These are phyloP conservation scores for Takifugu bimaculatus DNA, from an alignment of 2,113 vertebrate species.

Conservation along the genomic window DNA sequence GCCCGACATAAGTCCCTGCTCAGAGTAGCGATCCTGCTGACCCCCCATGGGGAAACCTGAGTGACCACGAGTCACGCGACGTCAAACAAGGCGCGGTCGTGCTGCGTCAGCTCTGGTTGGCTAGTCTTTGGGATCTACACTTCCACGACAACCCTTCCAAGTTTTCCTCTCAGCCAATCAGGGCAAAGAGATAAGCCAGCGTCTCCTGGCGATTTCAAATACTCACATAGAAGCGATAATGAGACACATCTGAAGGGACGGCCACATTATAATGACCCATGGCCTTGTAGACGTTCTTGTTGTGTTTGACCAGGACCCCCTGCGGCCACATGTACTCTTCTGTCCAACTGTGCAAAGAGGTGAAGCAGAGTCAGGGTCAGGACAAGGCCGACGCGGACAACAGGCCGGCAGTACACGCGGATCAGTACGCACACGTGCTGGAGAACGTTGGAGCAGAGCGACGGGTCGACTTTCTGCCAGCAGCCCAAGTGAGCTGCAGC, in stretches of 20 bases:
- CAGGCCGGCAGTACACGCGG: no score
- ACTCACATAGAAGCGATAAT: constrained; percentile 98
- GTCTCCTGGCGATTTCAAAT: constrained; percentile 1
- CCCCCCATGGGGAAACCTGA: no score
- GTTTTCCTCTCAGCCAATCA: no score
- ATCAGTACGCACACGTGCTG: constrained; percentile 87
- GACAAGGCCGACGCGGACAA: neutral
- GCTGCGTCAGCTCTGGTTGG: no score
- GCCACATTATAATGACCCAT: constrained; percentile 98
- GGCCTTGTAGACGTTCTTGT: constrained; percentile 98
- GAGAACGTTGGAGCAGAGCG: constrained; percentile 93
- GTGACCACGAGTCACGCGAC: neutral
- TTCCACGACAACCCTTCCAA: no score
- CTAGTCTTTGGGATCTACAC: no score
- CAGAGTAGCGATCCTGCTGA: no score
- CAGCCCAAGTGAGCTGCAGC: constrained; percentile 95
- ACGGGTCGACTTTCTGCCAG: constrained; percentile 98
- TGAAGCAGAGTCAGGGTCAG: neutral
- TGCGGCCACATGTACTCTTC: constrained; percentile 99
- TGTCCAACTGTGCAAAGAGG: constrained; percentile 82
- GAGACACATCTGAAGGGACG: constrained; percentile 93
- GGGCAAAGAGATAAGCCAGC: no score
- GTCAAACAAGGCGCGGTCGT: neutral
- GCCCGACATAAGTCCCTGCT: neutral
- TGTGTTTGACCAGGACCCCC: constrained; percentile 95